Percentiles rank a stretch among this genome's conserved stretches.
Conservation (phyloP, 2,797 vertebrate species). For the Melanotaenia maccullochi region DNA sequence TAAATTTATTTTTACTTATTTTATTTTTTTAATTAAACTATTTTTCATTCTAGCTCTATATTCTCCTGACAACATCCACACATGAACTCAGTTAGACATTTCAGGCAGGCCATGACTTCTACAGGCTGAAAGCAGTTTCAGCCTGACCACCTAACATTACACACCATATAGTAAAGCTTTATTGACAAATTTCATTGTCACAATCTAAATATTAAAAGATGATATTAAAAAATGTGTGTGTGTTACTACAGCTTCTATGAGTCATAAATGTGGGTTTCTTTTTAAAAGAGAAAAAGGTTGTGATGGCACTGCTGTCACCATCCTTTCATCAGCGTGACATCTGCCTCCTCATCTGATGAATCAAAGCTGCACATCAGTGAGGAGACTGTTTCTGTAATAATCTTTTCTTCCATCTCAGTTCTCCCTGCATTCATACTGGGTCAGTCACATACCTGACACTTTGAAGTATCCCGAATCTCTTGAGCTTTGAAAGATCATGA, state of each 20-base stretch:
- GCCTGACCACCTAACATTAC: not conserved
- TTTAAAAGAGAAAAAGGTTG: not conserved
- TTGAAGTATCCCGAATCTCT: too few relatives aligned
- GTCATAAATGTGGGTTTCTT: not conserved
- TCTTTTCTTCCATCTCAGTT: not conserved
- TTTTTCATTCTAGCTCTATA: too few relatives aligned
- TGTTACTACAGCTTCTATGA: not conserved
- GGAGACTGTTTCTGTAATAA: not conserved
- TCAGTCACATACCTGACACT: not conserved
- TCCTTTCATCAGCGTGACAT: constrained; percentile 1
- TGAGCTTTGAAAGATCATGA: not conserved
- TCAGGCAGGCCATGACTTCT: too few relatives aligned
- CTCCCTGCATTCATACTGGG: not conserved
- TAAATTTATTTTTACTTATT: too few relatives aligned
- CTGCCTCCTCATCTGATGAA: constrained; percentile 3
- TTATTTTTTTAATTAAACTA: too few relatives aligned
- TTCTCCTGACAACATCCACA: too few relatives aligned
- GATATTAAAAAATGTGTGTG: not conserved
- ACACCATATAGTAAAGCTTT: not conserved
- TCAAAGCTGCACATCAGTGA: not conserved
- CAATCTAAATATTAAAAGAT: not conserved
- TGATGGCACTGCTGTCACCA: not conserved
- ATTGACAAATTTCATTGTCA: not conserved
- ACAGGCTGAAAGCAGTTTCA: not conserved
- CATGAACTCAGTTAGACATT: too few relatives aligned